phyloP scores from a whole-genome alignment of 2,888 invertebrate species.

The Leucoma salicis region DNA sequence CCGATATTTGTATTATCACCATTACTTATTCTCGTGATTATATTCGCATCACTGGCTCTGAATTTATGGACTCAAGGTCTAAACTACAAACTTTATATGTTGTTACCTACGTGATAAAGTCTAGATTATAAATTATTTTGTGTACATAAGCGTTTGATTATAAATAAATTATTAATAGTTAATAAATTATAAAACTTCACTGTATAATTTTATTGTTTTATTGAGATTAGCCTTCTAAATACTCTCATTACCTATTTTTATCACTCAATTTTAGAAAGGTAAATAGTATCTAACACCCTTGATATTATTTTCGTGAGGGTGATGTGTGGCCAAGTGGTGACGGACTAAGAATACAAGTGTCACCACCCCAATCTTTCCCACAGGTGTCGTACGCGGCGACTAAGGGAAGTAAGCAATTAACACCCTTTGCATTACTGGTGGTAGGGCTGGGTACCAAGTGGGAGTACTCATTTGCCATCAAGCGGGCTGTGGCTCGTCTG shows the following conservation, averaged over 20 bases:
- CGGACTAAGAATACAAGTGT: too few species aligned
- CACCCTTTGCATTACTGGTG: too few species aligned
- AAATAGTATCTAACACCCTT: too few species aligned
- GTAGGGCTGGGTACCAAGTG: too few species aligned
- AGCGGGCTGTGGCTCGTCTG: too few species aligned
- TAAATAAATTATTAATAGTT: constrained; percentile 60
- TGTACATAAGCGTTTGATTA: constrained; percentile 45
- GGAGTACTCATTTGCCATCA: too few species aligned
- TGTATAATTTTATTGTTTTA: constrained; percentile 48
- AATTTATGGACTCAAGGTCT: constrained; percentile 44
- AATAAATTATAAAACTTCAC: constrained; percentile 75
- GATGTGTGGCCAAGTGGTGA: too few species aligned
- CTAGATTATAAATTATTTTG: constrained; percentile 20
- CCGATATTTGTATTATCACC: constrained; percentile 32
- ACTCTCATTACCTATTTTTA: too few species aligned
- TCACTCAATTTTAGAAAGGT: neutral
- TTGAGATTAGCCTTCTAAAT: constrained; percentile 14
- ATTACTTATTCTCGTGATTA: constrained; percentile 45
- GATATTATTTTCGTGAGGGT: too few species aligned
- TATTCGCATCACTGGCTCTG: constrained; percentile 45
- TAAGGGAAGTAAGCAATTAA: too few species aligned
- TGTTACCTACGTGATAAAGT: constrained; percentile 70
- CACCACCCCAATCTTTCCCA: too few species aligned
- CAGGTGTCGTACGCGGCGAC: too few species aligned
- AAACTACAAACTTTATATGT: constrained; percentile 42